phyloP scores from a whole-genome alignment of 2,113 vertebrate genomes.

The Podarcis raffonei region DNA sequence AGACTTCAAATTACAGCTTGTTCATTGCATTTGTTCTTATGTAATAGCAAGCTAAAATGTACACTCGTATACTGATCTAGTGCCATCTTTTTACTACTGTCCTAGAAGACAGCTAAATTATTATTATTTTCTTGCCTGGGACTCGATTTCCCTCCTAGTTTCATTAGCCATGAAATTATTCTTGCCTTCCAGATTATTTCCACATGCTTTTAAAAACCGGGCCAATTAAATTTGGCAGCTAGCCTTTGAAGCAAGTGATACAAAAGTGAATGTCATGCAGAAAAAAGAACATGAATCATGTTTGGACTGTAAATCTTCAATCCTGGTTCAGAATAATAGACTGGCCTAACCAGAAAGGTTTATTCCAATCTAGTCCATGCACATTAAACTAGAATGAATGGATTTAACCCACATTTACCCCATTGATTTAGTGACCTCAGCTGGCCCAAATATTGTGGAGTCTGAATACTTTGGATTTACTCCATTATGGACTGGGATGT shows the following conservation, averaged over 20 bases:
- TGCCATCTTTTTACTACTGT: constrained; percentile 24
- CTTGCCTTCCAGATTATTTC: constrained; percentile 64
- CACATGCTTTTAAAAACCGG: constrained; percentile 55
- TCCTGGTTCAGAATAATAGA: not conserved
- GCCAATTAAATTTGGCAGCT: constrained; percentile 45
- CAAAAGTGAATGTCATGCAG: constrained; percentile 43
- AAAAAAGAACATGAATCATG: constrained; percentile 24
- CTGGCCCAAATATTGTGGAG: too few species aligned
- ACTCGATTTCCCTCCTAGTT: constrained; percentile 45
- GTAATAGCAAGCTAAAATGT: constrained; percentile 39
- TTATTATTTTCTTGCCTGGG: constrained; percentile 36
- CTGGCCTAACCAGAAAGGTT: constrained; percentile 22
- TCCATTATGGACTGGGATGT: too few species aligned
- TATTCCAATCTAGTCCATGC: not conserved
- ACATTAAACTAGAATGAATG: not conserved
- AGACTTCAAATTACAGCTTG: constrained; percentile 19
- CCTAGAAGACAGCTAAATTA: constrained; percentile 12
- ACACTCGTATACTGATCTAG: constrained; percentile 15
- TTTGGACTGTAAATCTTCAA: not conserved
- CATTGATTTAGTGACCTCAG: too few species aligned
- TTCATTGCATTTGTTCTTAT: constrained; percentile 35
- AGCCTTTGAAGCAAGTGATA: constrained; percentile 55
- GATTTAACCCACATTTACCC: too few species aligned
- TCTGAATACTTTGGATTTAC: too few species aligned
- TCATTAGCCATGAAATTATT: constrained; percentile 54